Percentiles rank a stretch among this genome's conserved stretches.
These are phyloP conservation scores for Drosophila heteroneura DNA, from an alignment of 2,888 invertebrate genomes.

Conservation along the genomic window DNA sequence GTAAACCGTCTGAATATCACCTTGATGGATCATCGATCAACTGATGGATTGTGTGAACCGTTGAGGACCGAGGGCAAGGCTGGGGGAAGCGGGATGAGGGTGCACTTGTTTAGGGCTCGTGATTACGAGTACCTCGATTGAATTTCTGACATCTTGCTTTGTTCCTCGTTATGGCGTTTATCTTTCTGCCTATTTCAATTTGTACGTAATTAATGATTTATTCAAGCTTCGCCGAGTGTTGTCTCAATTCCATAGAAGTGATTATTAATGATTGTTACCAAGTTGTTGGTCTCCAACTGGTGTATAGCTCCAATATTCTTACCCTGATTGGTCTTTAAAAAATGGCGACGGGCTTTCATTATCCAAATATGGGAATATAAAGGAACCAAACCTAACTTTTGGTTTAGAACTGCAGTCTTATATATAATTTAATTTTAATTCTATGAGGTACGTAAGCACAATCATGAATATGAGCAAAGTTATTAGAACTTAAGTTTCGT, in stretches of 20 bases:
- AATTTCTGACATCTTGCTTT: constrained; percentile 79
- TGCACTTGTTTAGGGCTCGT: constrained; percentile 69
- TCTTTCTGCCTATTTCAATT: constrained; percentile 56
- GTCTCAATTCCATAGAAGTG: constrained; percentile 72
- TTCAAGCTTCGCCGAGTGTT: constrained; percentile 61
- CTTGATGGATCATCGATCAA: constrained; percentile 75
- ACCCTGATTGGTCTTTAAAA: background rate
- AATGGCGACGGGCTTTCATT: constrained; percentile 21
- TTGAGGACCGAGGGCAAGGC: background rate
- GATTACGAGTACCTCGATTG: constrained; percentile 58
- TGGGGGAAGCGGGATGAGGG: constrained; percentile 2
- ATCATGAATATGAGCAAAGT: too few relatives aligned
- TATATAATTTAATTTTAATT: background rate
- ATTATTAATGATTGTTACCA: constrained; percentile 66
- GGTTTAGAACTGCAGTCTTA: background rate
- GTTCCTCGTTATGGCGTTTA: constrained; percentile 45
- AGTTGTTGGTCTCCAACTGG: constrained; percentile 27
- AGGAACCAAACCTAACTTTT: background rate
- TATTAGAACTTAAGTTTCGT: background rate
- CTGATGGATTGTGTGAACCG: constrained; percentile 79
- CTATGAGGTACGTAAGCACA: too few relatives aligned
- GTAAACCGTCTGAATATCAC: constrained; percentile 61
- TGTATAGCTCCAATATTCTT: constrained; percentile 19
- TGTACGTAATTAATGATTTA: constrained; percentile 76
- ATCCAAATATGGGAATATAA: background rate